These are phyloP conservation scores for Empis stercorea DNA, from an alignment of 2,888 invertebrate species.

Conservation along the genomic window DNA sequence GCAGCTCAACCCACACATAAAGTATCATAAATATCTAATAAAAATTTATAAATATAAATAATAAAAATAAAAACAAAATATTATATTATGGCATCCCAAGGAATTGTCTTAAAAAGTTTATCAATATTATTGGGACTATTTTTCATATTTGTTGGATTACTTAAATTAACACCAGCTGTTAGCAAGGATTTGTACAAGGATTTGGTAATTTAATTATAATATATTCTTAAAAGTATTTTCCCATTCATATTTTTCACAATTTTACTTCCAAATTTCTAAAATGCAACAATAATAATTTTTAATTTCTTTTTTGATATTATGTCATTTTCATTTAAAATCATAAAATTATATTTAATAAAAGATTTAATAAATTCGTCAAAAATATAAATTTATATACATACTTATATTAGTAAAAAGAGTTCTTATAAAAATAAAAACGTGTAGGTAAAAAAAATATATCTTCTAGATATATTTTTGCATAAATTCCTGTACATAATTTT, in stretches of 20 bases:
- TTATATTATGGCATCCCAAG: constrained; percentile 30
- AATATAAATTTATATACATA: no score
- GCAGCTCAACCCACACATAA: not conserved
- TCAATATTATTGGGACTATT: constrained; percentile 85
- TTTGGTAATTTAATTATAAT: constrained; percentile 64
- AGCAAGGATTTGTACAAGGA: constrained; percentile 94
- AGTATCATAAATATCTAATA: not conserved
- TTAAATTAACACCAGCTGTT: constrained; percentile 81
- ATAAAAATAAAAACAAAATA: constrained; percentile 19
- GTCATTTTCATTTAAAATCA: no score
- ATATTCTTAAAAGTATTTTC: no score
- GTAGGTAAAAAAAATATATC: no score
- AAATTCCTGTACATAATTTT: no score
- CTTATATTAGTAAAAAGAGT: no score
- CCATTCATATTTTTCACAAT: not conserved
- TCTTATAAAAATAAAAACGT: no score
- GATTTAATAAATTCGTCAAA: no score
- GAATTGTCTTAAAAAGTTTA: constrained; percentile 79
- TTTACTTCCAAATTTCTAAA: not conserved
- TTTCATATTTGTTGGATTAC: constrained; percentile 87
- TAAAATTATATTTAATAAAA: no score
- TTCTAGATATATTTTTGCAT: no score
- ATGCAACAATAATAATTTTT: no score
- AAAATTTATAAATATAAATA: not conserved
- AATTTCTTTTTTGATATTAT: no score